Conservation (phyloP, 2,888 invertebrate species). For the Melieria omissa region DNA sequence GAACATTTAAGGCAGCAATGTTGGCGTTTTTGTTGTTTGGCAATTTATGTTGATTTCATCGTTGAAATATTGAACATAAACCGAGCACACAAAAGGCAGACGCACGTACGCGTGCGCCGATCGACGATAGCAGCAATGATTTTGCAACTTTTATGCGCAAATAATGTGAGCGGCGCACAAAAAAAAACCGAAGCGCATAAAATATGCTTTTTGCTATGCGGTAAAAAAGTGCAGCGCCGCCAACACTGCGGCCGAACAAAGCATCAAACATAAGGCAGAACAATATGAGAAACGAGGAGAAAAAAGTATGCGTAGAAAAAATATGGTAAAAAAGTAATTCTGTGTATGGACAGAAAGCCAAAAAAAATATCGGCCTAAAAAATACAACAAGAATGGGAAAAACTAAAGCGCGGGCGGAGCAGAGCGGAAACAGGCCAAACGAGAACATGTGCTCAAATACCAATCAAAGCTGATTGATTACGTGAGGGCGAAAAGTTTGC, state of each 20-base stretch:
- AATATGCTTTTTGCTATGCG: not conserved
- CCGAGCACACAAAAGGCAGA: not conserved
- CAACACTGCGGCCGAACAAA: not conserved
- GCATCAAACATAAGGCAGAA: not conserved
- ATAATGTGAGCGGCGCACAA: not conserved
- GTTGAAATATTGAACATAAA: no score
- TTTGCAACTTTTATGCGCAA: conserved; percentile 24
- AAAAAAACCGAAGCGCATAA: not conserved
- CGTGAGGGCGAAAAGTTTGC: conserved; percentile 38
- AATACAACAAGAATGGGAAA: no score
- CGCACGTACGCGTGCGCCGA: not conserved
- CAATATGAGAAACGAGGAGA: not conserved
- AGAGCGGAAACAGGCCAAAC: no score
- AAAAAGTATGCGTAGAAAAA: not conserved
- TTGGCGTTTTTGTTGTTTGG: no score
- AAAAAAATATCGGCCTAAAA: no score
- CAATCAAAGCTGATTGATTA: conserved; percentile 40
- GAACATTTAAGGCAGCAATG: no score
- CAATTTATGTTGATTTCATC: no score
- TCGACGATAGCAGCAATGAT: not conserved
- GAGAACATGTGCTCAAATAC: conserved; percentile 36
- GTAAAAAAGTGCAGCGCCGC: not conserved
- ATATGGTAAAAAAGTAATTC: no score
- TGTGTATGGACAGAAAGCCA: no score
- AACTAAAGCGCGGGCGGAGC: no score